phyloP scores from a whole-genome alignment of 2,888 invertebrate species.

The Galerucella nymphaeae region DNA sequence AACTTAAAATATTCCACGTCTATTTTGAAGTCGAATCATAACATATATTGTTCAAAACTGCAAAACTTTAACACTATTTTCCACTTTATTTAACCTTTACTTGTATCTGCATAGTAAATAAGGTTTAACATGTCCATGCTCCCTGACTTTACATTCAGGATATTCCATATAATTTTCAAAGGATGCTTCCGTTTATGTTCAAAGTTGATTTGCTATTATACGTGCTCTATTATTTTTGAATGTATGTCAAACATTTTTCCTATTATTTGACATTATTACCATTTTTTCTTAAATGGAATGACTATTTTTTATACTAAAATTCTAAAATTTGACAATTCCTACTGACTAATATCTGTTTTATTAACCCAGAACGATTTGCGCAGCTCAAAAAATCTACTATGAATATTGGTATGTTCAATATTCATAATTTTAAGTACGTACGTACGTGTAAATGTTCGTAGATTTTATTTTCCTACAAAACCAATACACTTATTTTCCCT shows the following conservation, averaged over 20 bases:
- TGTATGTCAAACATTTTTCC: background rate
- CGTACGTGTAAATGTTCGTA: too few relatives aligned
- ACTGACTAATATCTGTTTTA: too few relatives aligned
- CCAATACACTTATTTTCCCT: too few relatives aligned
- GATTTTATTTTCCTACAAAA: too few relatives aligned
- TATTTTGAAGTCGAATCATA: background rate
- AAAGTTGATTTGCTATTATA: conserved; percentile 18
- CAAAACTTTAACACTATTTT: background rate
- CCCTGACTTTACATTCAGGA: background rate
- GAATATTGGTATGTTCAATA: too few relatives aligned
- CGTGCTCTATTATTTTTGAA: background rate
- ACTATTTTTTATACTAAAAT: too few relatives aligned
- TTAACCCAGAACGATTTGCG: too few relatives aligned
- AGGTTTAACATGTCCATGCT: conserved; percentile 10
- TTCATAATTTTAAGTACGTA: too few relatives aligned
- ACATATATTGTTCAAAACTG: background rate
- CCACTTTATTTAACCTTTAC: background rate
- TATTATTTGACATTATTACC: background rate
- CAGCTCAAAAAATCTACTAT: too few relatives aligned
- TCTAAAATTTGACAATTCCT: too few relatives aligned
- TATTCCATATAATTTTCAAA: conserved; percentile 16
- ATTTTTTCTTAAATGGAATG: too few relatives aligned
- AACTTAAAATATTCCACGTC: background rate
- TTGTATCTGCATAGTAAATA: conserved; percentile 14
- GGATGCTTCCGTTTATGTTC: background rate